phyloP scores from a whole-genome alignment of 2,113 vertebrate species.

The Apaloderma vittatum region DNA sequence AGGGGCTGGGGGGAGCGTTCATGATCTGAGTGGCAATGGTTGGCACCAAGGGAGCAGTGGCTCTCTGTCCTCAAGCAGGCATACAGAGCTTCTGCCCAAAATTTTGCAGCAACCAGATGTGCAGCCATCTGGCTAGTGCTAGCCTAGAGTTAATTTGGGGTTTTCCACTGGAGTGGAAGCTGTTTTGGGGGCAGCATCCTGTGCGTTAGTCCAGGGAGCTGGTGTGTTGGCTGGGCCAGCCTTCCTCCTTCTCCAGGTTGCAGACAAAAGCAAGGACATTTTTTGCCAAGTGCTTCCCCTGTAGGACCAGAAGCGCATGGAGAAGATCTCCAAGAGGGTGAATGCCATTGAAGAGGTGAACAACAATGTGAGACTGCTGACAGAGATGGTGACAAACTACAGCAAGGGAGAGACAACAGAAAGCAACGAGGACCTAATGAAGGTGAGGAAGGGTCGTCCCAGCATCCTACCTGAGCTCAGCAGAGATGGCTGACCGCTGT shows the following conservation, averaged over 20 bases:
- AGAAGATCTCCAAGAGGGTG: conserved; percentile 96
- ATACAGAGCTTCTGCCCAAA: background rate
- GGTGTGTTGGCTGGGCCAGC: background rate
- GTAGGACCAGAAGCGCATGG: conserved; percentile 95
- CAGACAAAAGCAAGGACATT: background rate
- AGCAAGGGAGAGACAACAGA: conserved; percentile 82
- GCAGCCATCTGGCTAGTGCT: background rate
- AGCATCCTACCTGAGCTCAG: background rate
- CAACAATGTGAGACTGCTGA: conserved; percentile 92
- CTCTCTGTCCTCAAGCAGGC: background rate
- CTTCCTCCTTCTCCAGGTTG: background rate
- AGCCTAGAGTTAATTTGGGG: background rate
- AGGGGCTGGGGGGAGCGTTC: background rate
- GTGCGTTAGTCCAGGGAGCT: background rate
- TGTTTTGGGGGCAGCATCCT: background rate
- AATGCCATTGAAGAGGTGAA: conserved; percentile 97
- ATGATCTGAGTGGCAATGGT: background rate
- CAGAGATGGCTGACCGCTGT: background rate
- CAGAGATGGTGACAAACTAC: conserved; percentile 92
- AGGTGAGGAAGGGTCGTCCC: conserved; percentile 78
- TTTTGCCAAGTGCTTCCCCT: background rate
- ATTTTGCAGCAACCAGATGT: background rate
- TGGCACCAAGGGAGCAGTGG: background rate
- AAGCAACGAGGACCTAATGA: conserved; percentile 94
- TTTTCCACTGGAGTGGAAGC: background rate